These are phyloP conservation scores for Cyclopterus lumpus DNA, from an alignment of 2,797 vertebrate species.

Conservation along the genomic window DNA sequence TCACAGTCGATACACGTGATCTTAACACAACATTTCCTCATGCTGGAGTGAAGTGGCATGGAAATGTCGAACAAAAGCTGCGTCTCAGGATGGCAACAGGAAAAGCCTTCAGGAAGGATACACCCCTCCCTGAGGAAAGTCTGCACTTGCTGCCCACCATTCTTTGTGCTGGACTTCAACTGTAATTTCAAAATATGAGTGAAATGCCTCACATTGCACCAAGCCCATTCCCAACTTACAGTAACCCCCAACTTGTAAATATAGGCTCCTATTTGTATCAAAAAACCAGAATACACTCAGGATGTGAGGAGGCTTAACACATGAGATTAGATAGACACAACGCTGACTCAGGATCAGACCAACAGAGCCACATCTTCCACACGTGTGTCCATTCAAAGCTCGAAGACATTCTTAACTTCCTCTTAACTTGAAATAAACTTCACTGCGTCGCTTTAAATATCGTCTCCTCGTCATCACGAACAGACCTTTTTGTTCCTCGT, in stretches of 20 bases:
- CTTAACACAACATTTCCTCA: conserved; percentile 31
- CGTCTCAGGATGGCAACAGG: conserved; percentile 49
- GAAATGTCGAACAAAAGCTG: conserved; percentile 55
- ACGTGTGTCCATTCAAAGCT: neutral
- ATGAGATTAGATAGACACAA: neutral
- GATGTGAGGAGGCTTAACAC: neutral
- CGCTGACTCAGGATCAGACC: neutral
- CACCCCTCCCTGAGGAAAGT: conserved; percentile 42
- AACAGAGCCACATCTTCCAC: neutral
- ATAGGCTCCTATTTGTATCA: neutral
- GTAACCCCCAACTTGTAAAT: accelerated
- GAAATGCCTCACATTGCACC: neutral
- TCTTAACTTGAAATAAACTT: neutral
- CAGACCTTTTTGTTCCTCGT: neutral
- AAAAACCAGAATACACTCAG: neutral
- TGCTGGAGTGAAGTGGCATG: neutral
- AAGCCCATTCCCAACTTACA: neutral
- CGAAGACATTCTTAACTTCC: neutral
- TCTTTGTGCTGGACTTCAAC: conserved; percentile 35
- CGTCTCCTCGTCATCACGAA: neutral
- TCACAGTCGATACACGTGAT: conserved; percentile 1
- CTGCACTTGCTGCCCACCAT: conserved; percentile 41
- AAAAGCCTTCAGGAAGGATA: conserved; percentile 75
- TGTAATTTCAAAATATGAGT: neutral
- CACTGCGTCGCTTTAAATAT: conserved; percentile 6